These are phyloP conservation scores for Pristionchus maxplancki DNA, from an alignment of 2,888 invertebrate species.

Conservation along the genomic window DNA sequence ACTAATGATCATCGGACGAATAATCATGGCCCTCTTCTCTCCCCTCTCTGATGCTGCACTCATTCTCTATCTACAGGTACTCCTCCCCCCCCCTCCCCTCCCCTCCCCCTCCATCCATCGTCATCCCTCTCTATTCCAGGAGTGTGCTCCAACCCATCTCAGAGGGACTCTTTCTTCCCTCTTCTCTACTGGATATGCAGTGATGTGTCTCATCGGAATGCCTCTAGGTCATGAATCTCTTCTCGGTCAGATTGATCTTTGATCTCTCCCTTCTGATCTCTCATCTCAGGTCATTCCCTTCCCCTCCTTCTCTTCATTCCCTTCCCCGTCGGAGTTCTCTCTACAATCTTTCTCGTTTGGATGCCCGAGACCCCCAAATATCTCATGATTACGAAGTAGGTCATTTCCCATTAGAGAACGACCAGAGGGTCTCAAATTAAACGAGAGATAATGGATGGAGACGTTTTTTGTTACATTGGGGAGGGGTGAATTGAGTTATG, in stretches of 20 bases:
- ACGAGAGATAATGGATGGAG: not conserved
- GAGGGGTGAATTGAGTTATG: not conserved
- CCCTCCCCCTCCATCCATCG: not conserved
- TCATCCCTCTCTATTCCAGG: conserved; percentile 58
- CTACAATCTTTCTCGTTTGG: conserved; percentile 64
- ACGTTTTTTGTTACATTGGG: not conserved
- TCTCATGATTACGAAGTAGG: conserved; percentile 59
- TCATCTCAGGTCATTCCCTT: conserved; percentile 63
- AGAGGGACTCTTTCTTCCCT: conserved; percentile 73
- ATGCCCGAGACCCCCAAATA: conserved; percentile 76
- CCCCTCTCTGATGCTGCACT: conserved; percentile 74
- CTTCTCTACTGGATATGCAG: conserved; percentile 71
- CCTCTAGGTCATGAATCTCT: conserved; percentile 62
- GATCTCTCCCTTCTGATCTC: not conserved
- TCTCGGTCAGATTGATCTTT: conserved; percentile 14
- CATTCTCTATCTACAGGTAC: conserved; percentile 72
- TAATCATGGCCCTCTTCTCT: conserved; percentile 73
- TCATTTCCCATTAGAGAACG: not conserved
- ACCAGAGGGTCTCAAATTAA: not conserved
- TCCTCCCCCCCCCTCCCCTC: not conserved
- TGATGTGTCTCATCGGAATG: conserved; percentile 74
- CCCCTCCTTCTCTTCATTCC: conserved; percentile 70
- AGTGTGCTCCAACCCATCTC: conserved; percentile 71
- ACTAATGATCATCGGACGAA: conserved; percentile 67
- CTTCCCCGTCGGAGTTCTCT: conserved; percentile 69